Percentiles rank a stretch among this genome's conserved stretches.
These are phyloP conservation scores for Uloborus diversus DNA, from an alignment of 1,140 invertebrate genomes.

Conservation along the genomic window DNA sequence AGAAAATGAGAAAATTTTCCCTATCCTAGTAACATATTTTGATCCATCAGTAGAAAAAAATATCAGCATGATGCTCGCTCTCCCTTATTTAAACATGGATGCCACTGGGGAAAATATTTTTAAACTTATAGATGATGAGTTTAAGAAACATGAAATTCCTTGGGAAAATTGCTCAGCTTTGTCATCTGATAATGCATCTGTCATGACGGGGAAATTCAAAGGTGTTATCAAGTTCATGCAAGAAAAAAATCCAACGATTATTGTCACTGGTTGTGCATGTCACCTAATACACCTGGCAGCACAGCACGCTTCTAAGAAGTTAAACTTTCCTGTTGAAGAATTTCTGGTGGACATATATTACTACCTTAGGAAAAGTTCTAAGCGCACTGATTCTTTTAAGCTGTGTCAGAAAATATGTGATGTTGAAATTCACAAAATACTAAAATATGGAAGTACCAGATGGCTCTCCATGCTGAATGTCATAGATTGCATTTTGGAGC, in stretches of 20 bases:
- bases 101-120: not conserved
- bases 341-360: not conserved
- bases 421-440: slow-evolving; percentile 62
- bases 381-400: not conserved
- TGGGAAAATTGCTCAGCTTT: not conserved
- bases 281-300: slow-evolving; percentile 1
- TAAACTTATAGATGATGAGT: not conserved
- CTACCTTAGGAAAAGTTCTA: slow-evolving; percentile 14
- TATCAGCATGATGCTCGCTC: not conserved
- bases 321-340: not conserved
- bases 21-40: not conserved
- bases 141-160: not conserved
- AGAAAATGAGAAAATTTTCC: not conserved
- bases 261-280: not conserved
- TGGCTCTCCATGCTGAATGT: slow-evolving; percentile 64
- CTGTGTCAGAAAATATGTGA: slow-evolving; percentile 53
- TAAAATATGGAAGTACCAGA: slow-evolving; percentile 55
- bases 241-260: not conserved
- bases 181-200: not conserved
- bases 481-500: slow-evolving; percentile 64
- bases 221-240: not conserved
- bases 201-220: not conserved
- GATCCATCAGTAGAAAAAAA: not conserved
- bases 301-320: not conserved
- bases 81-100: not conserved